phyloP scores from a whole-genome alignment of 1,140 invertebrate species.

The Tetramorium simillimum region DNA sequence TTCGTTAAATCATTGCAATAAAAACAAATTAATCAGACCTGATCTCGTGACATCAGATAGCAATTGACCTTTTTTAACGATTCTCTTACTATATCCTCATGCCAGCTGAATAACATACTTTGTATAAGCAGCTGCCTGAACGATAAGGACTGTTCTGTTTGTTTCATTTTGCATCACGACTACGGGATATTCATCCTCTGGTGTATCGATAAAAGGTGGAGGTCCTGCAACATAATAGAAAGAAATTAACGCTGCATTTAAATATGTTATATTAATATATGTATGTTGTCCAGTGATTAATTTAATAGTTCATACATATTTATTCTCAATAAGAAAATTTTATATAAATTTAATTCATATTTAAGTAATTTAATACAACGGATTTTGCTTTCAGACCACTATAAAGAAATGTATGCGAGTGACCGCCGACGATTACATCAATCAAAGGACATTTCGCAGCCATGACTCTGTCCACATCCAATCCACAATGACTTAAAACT shows the following conservation, averaged over 20 bases:
- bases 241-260: not conserved
- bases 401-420: slow-evolving; percentile 93
- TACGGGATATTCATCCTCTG: slow-evolving; percentile 89
- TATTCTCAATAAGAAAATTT: not conserved
- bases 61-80: slow-evolving; percentile 43
- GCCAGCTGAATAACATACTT: slow-evolving; percentile 79
- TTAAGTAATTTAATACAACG: not conserved
- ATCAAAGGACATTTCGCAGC: slow-evolving; percentile 89
- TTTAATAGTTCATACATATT: not conserved
- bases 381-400: slow-evolving; percentile 79
- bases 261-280: not conserved
- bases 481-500: slow-evolving; percentile 92
- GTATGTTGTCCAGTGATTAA: not conserved
- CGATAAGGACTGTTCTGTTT: slow-evolving; percentile 88
- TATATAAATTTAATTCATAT: slow-evolving; percentile 3
- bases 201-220: slow-evolving; percentile 86
- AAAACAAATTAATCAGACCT: slow-evolving; percentile 16
- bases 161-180: slow-evolving; percentile 87
- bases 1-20: not conserved
- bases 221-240: slow-evolving; percentile 68
- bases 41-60: slow-evolving; percentile 12
- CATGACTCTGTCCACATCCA: slow-evolving; percentile 89
- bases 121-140: slow-evolving; percentile 89
- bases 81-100: not conserved
- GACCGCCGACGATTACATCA: slow-evolving; percentile 94